Evolutionary conservation across 2,888 invertebrate species (phyloP).

Genomic region (Hypsopygia costalis): DNA sequence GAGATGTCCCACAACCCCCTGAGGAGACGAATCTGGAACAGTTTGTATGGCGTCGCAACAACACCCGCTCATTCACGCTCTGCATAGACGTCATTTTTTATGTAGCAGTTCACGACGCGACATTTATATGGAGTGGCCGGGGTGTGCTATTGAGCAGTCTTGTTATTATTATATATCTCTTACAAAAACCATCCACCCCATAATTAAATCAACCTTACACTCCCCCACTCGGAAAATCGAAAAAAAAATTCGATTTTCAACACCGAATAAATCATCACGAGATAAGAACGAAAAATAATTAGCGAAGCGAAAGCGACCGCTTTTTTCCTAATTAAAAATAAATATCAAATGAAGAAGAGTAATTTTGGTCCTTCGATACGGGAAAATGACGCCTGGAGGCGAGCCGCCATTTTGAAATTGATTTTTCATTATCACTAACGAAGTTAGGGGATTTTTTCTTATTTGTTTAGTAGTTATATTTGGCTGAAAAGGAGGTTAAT

Average conservation of each 20-base stretch:
- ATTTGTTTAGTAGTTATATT: not conserved
- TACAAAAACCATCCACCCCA: constrained; percentile 10
- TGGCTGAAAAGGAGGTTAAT: too few relatives aligned
- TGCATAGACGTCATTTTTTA: too few relatives aligned
- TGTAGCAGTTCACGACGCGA: too few relatives aligned
- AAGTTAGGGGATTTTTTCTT: constrained; percentile 28
- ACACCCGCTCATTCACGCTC: too few relatives aligned
- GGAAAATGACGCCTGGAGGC: constrained; percentile 13
- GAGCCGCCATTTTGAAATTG: constrained; percentile 33
- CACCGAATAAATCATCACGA: constrained; percentile 67
- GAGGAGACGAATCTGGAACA: too few relatives aligned
- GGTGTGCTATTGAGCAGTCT: too few relatives aligned
- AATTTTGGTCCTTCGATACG: constrained; percentile 44
- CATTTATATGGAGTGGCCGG: too few relatives aligned
- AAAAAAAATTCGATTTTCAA: constrained; percentile 36
- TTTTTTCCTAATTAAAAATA: constrained; percentile 75
- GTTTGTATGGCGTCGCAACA: too few relatives aligned
- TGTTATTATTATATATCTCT: too few relatives aligned
- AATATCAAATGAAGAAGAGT: constrained; percentile 65
- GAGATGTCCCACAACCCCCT: too few relatives aligned
- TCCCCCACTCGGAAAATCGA: constrained; percentile 33
- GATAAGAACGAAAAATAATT: constrained; percentile 74
- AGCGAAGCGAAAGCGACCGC: constrained; percentile 38
- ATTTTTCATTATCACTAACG: constrained; percentile 58
- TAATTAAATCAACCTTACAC: constrained; percentile 44